Conservation (phyloP, 2,888 invertebrate species). For the Tenthredo amoena region DNA sequence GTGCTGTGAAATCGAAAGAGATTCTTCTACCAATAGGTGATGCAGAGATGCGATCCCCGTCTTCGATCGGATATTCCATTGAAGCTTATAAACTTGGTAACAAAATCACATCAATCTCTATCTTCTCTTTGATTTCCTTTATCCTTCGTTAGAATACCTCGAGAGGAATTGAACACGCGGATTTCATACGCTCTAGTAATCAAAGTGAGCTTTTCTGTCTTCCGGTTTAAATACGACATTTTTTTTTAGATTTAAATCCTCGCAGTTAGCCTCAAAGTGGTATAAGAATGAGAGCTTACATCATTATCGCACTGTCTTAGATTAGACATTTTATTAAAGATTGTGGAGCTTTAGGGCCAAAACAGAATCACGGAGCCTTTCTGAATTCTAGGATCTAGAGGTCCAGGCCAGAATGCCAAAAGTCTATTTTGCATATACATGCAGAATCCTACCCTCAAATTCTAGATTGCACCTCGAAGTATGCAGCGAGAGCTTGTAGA, state of each 20-base stretch:
- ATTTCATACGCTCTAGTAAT: neutral
- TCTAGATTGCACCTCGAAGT: neutral
- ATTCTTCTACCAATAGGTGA: neutral
- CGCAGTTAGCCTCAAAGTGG: neutral
- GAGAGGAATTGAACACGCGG: neutral
- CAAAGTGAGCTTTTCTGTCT: neutral
- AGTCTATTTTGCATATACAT: neutral
- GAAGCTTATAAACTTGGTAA: constrained; percentile 17
- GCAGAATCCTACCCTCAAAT: neutral
- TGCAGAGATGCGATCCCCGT: neutral
- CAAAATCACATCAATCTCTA: constrained; percentile 5
- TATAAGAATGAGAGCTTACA: neutral
- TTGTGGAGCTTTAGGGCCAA: no score
- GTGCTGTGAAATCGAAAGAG: constrained; percentile 15
- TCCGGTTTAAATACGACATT: neutral
- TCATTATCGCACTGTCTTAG: neutral
- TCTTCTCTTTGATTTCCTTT: constrained; percentile 14
- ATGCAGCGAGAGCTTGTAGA: neutral
- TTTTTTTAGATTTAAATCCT: neutral
- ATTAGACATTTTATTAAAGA: no score
- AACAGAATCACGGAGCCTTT: no score
- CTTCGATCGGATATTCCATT: neutral
- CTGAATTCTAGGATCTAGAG: no score
- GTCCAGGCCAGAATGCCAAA: no score
- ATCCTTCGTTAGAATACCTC: constrained; percentile 5